Evolutionary conservation across 2,113 vertebrate genomes (phyloP).

Genomic region (Maccullochella peelii): DNA sequence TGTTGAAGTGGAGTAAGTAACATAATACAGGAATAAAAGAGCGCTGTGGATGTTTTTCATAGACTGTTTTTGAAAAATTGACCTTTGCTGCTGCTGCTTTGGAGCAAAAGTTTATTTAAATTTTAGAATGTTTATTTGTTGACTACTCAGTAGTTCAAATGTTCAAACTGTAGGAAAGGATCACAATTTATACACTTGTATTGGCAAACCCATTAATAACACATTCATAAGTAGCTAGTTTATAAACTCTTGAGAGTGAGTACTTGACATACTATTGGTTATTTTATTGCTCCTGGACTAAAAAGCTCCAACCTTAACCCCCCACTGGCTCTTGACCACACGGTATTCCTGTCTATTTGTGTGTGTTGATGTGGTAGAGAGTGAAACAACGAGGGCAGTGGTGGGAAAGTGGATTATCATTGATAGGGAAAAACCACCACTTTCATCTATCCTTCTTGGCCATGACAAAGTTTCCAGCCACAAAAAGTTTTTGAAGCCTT

Average conservation of each 20-base stretch:
- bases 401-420: slow-evolving; percentile 67
- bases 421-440: slow-evolving; percentile 61
- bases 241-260: slow-evolving; percentile 40
- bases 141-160: not conserved
- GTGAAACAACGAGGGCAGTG: slow-evolving; percentile 36
- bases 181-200: slow-evolving; percentile 15
- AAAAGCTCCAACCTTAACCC: slow-evolving; percentile 28
- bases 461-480: slow-evolving; percentile 68
- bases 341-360: slow-evolving; percentile 22
- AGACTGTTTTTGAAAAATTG: not conserved
- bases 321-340: slow-evolving; percentile 39
- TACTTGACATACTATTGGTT: slow-evolving; percentile 28
- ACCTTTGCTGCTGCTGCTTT: slow-evolving; percentile 32
- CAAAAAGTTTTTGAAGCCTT: slow-evolving; percentile 53
- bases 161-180: slow-evolving; percentile 4
- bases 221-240: slow-evolving; percentile 34
- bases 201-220: slow-evolving; percentile 42
- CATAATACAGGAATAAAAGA: slow-evolving; percentile 47
- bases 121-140: not conserved
- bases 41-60: slow-evolving; percentile 28
- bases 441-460: slow-evolving; percentile 55
- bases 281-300: slow-evolving; percentile 55
- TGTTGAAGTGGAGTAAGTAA: slow-evolving; percentile 39
- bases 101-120: not conserved
- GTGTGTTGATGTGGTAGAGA: slow-evolving; percentile 35